Percentiles rank a stretch among this genome's conserved stretches.
Conservation (phyloP, 2,797 vertebrate genomes). For the Cossypha dichroa region DNA sequence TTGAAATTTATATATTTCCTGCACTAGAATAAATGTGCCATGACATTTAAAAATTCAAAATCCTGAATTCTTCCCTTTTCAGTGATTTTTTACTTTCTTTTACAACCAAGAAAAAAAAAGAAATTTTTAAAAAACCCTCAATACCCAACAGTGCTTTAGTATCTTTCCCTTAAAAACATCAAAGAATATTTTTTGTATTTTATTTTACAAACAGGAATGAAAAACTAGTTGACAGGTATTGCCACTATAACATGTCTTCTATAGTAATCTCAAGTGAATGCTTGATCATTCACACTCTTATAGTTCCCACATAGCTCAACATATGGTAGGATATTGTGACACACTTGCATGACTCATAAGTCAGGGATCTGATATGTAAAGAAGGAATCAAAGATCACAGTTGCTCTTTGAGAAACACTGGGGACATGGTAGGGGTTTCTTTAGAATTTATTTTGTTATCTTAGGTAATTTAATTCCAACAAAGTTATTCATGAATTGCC, state of each 20-base stretch:
- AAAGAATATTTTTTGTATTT: not conserved
- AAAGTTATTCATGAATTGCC: not conserved
- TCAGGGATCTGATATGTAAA: not conserved
- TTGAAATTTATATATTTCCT: not conserved
- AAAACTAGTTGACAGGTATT: not conserved
- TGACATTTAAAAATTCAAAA: not conserved
- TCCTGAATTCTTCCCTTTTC: not conserved
- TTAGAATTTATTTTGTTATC: not conserved
- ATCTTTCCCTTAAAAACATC: not conserved
- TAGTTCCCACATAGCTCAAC: not conserved
- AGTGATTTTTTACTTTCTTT: not conserved
- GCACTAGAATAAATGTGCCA: not conserved
- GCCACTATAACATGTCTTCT: not conserved
- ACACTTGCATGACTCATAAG: not conserved
- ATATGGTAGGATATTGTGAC: not conserved
- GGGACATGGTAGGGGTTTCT: not conserved
- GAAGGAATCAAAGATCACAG: not conserved
- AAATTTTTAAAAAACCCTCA: fast-evolving
- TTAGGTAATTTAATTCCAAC: not conserved
- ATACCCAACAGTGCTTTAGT: fast-evolving
- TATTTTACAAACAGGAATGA: not conserved
- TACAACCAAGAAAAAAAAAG: not conserved
- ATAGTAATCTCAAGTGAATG: not conserved
- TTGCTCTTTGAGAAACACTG: not conserved
- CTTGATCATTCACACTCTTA: not conserved